Conservation (phyloP, 2,113 vertebrate species). For the Aplodontia rufa region DNA sequence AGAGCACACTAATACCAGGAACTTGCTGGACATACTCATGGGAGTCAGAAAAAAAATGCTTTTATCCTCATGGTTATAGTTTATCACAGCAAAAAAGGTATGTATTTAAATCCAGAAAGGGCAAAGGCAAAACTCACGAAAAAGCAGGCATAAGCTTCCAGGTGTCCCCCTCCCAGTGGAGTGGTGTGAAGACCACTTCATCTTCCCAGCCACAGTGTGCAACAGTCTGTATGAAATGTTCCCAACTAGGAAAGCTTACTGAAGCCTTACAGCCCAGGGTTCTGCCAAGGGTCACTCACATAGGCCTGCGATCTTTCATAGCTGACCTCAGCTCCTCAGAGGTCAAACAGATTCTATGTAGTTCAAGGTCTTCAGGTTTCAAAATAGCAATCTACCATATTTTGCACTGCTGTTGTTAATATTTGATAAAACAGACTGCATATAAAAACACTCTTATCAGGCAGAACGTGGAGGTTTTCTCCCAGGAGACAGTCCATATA, state of each 20-base stretch:
- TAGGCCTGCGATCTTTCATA: neutral
- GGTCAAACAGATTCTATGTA: neutral
- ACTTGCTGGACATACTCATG: neutral
- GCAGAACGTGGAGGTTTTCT: neutral
- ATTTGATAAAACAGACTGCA: neutral
- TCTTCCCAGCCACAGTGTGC: neutral
- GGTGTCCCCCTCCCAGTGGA: neutral
- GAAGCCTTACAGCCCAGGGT: no score
- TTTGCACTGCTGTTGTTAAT: fast-evolving
- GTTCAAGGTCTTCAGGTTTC: neutral
- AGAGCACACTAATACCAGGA: neutral
- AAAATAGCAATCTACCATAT: neutral
- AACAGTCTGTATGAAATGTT: fast-evolving
- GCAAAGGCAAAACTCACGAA: neutral
- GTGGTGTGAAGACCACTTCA: no score
- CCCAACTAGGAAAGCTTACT: neutral
- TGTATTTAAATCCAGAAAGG: neutral
- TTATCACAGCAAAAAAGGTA: neutral
- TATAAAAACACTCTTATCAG: neutral
- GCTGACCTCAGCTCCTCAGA: no score
- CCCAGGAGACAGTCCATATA: neutral
- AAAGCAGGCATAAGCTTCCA: neutral
- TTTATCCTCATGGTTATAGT: neutral
- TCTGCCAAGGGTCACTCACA: no score
- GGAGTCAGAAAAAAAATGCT: neutral